phyloP scores from a whole-genome alignment of 2,888 invertebrate genomes.

The Aspidiotus destructor region DNA sequence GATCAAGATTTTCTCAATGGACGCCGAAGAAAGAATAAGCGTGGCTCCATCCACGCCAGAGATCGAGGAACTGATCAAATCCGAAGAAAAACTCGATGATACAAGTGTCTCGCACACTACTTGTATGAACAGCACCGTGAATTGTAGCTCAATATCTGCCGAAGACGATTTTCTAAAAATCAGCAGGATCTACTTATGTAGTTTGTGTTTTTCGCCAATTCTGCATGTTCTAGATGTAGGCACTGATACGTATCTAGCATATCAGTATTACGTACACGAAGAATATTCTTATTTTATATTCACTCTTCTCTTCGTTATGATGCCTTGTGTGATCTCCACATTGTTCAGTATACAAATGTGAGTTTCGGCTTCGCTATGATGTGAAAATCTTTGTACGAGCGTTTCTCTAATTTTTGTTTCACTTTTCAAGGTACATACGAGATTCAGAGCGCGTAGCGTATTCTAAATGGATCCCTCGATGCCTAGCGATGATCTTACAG shows the following conservation, averaged over 20 bases:
- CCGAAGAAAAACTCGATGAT: too few relatives aligned
- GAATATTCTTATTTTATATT: conserved; percentile 55
- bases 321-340: conserved; percentile 66
- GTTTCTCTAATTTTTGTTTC: neutral
- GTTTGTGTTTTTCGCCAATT: conserved; percentile 55
- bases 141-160: neutral
- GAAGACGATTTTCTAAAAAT: neutral
- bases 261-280: conserved; percentile 50
- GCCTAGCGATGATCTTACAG: conserved; percentile 57
- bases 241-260: conserved; percentile 59
- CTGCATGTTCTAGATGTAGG: conserved; percentile 60
- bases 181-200: conserved; percentile 51
- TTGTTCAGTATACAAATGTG: conserved; percentile 64
- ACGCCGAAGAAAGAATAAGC: too few relatives aligned
- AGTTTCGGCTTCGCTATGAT: conserved; percentile 40
- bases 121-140: too few relatives aligned
- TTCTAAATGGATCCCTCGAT: conserved; percentile 49
- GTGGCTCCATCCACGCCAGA: too few relatives aligned
- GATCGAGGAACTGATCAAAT: too few relatives aligned
- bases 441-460: conserved; percentile 47
- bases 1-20: too few relatives aligned
- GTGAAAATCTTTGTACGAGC: neutral
- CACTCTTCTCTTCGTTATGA: conserved; percentile 59
- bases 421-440: conserved; percentile 47
- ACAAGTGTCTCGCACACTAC: too few relatives aligned